These are phyloP conservation scores for Sinotaia quadrata DNA, from an alignment of 2,888 invertebrate species.

Conservation along the genomic window DNA sequence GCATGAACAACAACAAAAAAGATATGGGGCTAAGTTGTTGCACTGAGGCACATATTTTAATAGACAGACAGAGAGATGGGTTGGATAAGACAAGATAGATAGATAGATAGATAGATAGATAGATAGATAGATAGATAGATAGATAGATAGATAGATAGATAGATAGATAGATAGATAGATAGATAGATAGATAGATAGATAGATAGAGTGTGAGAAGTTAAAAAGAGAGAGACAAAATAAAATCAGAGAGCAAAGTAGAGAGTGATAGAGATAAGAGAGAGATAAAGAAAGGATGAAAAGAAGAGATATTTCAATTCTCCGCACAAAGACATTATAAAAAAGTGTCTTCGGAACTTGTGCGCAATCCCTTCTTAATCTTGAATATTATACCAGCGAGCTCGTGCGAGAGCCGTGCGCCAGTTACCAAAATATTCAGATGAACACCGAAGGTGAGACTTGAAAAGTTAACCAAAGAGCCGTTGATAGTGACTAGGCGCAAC, in stretches of 20 bases:
- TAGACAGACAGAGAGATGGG: background rate
- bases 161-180: background rate
- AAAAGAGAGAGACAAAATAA: background rate
- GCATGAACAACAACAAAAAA: background rate
- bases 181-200: background rate
- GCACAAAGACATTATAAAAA: no score
- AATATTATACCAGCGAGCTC: no score
- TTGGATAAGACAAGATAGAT: background rate
- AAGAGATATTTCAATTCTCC: no score
- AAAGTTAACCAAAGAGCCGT: no score
- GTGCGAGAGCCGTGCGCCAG: no score
- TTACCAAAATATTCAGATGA: no score
- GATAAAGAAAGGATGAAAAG: background rate
- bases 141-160: background rate
- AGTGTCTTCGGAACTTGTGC: no score
- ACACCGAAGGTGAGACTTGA: no score
- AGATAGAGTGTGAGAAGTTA: background rate
- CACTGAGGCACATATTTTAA: background rate
- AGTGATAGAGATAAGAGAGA: background rate
- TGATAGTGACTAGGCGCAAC: no score
- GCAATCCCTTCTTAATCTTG: no score
- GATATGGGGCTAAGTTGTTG: background rate
- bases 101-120: constrained; percentile 6
- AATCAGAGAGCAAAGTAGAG: background rate
- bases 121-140: background rate